Percentiles rank a stretch among this genome's conserved stretches.
Evolutionary conservation across 2,797 vertebrate genomes (phyloP).

Genomic region (Fundulus diaphanus): DNA sequence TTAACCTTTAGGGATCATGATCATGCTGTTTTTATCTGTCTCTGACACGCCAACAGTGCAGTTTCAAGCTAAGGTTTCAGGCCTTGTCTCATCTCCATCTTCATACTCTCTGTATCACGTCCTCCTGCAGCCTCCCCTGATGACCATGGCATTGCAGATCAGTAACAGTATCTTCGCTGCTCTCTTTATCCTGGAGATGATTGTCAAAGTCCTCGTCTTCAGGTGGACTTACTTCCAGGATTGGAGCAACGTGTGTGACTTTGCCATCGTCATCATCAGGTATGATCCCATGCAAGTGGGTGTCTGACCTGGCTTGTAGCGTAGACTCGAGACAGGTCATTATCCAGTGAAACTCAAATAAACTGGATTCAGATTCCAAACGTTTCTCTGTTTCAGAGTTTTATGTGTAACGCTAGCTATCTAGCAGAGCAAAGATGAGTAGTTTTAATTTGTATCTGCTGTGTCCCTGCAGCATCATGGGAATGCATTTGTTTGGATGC

Average conservation of each 20-base stretch:
- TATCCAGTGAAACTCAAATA: not conserved
- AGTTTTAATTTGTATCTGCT: not conserved
- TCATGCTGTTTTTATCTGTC: not conserved
- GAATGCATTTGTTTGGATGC: slow-evolving; percentile 91
- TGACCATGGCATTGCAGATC: too few relatives aligned
- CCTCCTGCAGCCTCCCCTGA: too few relatives aligned
- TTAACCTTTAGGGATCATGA: not conserved
- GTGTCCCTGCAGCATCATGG: slow-evolving; percentile 82
- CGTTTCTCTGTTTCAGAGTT: not conserved
- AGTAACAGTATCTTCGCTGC: too few relatives aligned
- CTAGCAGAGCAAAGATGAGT: not conserved
- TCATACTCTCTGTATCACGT: too few relatives aligned
- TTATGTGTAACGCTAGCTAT: not conserved
- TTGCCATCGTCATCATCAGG: not conserved
- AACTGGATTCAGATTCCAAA: not conserved
- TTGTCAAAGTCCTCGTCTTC: not conserved
- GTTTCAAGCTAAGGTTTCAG: not conserved
- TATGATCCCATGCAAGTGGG: not conserved
- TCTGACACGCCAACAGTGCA: not conserved
- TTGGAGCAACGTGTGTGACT: not conserved
- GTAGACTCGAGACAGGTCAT: not conserved
- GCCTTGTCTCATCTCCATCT: too few relatives aligned
- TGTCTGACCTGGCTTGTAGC: not conserved
- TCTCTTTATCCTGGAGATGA: too few relatives aligned
- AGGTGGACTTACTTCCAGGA: not conserved